phyloP scores from a whole-genome alignment of 2,797 vertebrate genomes.

The Rhinella marina region DNA sequence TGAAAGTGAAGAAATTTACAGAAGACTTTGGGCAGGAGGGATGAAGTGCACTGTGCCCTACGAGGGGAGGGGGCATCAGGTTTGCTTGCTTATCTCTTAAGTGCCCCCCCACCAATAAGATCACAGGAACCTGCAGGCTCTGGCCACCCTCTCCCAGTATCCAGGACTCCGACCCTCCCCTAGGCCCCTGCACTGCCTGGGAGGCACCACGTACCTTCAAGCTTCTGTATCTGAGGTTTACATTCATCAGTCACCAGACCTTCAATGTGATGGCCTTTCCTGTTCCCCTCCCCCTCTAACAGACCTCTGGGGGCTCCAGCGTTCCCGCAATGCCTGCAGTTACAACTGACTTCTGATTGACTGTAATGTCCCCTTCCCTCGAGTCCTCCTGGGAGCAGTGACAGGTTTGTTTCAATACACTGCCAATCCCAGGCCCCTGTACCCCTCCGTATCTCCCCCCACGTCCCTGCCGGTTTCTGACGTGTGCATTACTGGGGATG shows the following conservation, averaged over 20 bases:
- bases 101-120: constrained; percentile 30
- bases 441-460: not conserved
- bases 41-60: constrained; percentile 69
- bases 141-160: constrained; percentile 33
- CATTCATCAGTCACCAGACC: constrained; percentile 51
- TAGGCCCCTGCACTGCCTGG: constrained; percentile 26
- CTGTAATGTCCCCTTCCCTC: constrained; percentile 6
- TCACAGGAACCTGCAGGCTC: constrained; percentile 38
- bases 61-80: constrained; percentile 43
- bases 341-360: constrained; percentile 54
- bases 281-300: not conserved
- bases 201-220: constrained; percentile 41
- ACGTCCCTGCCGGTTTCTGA: constrained; percentile 41
- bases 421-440: not conserved
- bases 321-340: constrained; percentile 33
- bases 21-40: constrained; percentile 98
- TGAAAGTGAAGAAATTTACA: constrained; percentile 97
- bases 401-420: not conserved
- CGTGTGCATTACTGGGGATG: constrained; percentile 54
- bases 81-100: constrained; percentile 54
- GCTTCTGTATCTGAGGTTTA: constrained; percentile 56
- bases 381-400: not conserved
- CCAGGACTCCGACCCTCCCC: constrained; percentile 28
- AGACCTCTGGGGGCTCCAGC: constrained; percentile 1
- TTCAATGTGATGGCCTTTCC: constrained; percentile 36